Evolutionary conservation across 2,888 invertebrate species (phyloP), one percentile per base, ranked within the genome.

Genomic region (Lagria hirta): DNA sequence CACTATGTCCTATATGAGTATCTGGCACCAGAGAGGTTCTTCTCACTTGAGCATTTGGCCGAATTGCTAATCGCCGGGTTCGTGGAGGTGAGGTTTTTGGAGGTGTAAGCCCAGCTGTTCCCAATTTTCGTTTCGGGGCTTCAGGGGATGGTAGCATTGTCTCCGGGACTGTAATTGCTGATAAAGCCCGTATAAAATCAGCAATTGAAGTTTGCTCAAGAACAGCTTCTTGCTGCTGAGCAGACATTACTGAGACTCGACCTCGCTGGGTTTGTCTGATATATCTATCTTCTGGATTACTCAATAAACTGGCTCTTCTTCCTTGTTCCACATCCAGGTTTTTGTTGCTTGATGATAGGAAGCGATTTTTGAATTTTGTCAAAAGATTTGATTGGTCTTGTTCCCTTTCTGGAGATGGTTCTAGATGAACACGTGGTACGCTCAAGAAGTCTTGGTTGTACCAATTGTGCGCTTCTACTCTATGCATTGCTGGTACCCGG

Each of bases 171-270:
- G 66, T 63, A 15, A 89, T 74, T n/a, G 82, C 79, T 28, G 87
- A 84, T 29, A 91, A 70, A 0, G 88, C 88, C 40, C 88, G 75
- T 14, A 91, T 76, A 36, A 91, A 78, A 70, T 91, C 89, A 1
- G 88, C 90, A 7, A 91, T 77, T 12, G 88, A 87, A 0, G 90
- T 90, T 58, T 88, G 83, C 68, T 90, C 90, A 38, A 90, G 72
- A 6, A 88, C 78, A 58, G 79, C 78, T 3, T 79, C 75, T 56
- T 79, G 78, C 67, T 38, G 20, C 16, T 34, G 28, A 7, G 35
- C 35, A 3, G 53, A 46, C 8, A 56, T 28, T 3, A 55, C 42
- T 2, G 63, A 61, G 42, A 49, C 58, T 32, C 66, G 63, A 16
- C 66, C 65, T 4, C 47, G 37, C 30, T 41, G 45, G 3, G 64